Evolutionary conservation across 2,888 invertebrate genomes (phyloP).

Genomic region (Agriotes lineatus): DNA sequence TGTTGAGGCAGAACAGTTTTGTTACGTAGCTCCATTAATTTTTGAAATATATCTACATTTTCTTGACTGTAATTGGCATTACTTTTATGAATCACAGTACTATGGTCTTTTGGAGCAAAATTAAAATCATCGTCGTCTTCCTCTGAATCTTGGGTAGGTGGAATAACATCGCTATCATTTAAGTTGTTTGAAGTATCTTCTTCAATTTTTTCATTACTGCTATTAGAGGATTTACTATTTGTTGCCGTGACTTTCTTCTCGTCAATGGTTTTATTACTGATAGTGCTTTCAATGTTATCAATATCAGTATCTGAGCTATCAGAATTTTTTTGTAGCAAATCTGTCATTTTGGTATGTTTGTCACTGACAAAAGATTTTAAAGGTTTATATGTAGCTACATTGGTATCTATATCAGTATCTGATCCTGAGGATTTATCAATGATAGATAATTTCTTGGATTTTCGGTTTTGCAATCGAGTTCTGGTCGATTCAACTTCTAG

Average conservation of each 20-base stretch:
- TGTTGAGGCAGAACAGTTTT: background rate
- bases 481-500: background rate
- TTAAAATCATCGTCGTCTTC: slow-evolving; percentile 21
- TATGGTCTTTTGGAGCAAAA: slow-evolving; percentile 5
- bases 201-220: too few relatives aligned
- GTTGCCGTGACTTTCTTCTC: background rate
- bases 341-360: too few relatives aligned
- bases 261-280: background rate
- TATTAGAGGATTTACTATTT: too few relatives aligned
- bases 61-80: background rate
- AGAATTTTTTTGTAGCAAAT: too few relatives aligned
- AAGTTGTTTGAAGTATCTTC: background rate
- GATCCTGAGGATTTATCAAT: slow-evolving; percentile 8
- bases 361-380: too few relatives aligned
- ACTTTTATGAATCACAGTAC: background rate
- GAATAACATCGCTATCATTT: slow-evolving; percentile 31
- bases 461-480: background rate
- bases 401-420: slow-evolving; percentile 29
- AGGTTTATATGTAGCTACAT: background rate
- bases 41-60: slow-evolving; percentile 1
- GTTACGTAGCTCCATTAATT: background rate
- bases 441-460: too few relatives aligned
- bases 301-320: too few relatives aligned
- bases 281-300: too few relatives aligned
- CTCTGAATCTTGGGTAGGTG: slow-evolving; percentile 22